These are phyloP conservation scores for Lobophora halterata DNA, from an alignment of 2,888 invertebrate species.

Conservation along the genomic window DNA sequence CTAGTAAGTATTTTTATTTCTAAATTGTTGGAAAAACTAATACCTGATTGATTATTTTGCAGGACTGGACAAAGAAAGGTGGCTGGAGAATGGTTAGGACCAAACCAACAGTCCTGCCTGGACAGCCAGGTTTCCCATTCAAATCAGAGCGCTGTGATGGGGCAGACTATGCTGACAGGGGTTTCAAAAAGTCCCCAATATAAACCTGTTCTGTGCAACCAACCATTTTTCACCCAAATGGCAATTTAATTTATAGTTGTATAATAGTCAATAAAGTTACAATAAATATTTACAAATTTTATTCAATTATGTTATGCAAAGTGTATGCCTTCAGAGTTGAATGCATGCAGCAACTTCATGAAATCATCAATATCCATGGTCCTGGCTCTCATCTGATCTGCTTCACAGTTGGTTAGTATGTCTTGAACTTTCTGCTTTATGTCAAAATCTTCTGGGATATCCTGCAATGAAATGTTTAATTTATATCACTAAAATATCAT, in stretches of 20 bases:
- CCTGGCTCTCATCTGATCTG: conserved; percentile 90
- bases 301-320: conserved; percentile 82
- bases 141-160: conserved; percentile 78
- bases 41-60: conserved; percentile 4
- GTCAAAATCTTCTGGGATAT: conserved; percentile 87
- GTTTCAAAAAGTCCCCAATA: conserved; percentile 84
- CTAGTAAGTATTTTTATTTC: too few relatives aligned
- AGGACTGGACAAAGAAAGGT: conserved; percentile 90
- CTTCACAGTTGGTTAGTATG: conserved; percentile 85
- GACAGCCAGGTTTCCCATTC: conserved; percentile 86
- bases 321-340: conserved; percentile 96
- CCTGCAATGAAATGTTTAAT: conserved; percentile 70
- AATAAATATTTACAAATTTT: conserved; percentile 15
- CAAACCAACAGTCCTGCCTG: conserved; percentile 82
- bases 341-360: conserved; percentile 90
- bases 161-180: conserved; percentile 85
- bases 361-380: conserved; percentile 99
- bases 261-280: conserved; percentile 22
- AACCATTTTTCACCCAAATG: conserved; percentile 3
- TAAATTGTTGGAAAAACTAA: too few relatives aligned
- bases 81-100: conserved; percentile 85
- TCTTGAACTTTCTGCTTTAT: conserved; percentile 90
- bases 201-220: conserved; percentile 41
- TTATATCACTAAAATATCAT: neutral
- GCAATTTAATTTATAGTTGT: conserved; percentile 29